Evolutionary conservation across 2,888 invertebrate species (phyloP).

Genomic region (Lampropteryx suffumata): DNA sequence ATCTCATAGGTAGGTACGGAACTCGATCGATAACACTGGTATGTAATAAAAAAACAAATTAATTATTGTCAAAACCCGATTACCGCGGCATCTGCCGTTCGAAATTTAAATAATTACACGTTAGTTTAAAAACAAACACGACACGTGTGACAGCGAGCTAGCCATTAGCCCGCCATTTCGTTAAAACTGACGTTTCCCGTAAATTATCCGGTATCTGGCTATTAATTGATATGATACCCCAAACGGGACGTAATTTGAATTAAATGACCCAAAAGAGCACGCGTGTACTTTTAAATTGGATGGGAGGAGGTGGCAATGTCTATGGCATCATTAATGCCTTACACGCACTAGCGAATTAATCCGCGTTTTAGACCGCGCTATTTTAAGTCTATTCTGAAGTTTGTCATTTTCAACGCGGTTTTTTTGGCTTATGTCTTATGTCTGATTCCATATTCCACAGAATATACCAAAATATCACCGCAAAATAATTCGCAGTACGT

Average conservation of each 20-base stretch:
- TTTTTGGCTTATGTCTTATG: too few relatives aligned
- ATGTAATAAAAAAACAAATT: constrained; percentile 18
- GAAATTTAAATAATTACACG: constrained; percentile 77
- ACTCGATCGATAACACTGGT: too few relatives aligned
- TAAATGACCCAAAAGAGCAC: constrained; percentile 41
- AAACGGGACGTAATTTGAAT: constrained; percentile 57
- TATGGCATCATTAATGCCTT: constrained; percentile 5
- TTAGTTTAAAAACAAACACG: constrained; percentile 31
- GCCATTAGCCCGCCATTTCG: constrained; percentile 54
- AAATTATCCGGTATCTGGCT: constrained; percentile 49
- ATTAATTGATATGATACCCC: constrained; percentile 33
- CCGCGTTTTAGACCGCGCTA: too few relatives aligned
- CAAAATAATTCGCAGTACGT: too few relatives aligned
- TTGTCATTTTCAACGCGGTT: too few relatives aligned
- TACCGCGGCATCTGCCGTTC: constrained; percentile 70
- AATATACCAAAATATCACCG: too few relatives aligned
- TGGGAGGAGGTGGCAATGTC: constrained; percentile 23
- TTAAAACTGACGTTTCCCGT: constrained; percentile 63
- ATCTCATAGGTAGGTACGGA: too few relatives aligned
- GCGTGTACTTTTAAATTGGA: constrained; percentile 29
- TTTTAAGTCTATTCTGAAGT: too few relatives aligned
- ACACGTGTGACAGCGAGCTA: constrained; percentile 41
- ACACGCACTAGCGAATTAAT: too few relatives aligned
- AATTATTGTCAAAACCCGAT: constrained; percentile 37
- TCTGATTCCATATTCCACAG: too few relatives aligned